Conservation (phyloP, 2,797 vertebrate genomes). For the Halcyon smyrnensis region DNA sequence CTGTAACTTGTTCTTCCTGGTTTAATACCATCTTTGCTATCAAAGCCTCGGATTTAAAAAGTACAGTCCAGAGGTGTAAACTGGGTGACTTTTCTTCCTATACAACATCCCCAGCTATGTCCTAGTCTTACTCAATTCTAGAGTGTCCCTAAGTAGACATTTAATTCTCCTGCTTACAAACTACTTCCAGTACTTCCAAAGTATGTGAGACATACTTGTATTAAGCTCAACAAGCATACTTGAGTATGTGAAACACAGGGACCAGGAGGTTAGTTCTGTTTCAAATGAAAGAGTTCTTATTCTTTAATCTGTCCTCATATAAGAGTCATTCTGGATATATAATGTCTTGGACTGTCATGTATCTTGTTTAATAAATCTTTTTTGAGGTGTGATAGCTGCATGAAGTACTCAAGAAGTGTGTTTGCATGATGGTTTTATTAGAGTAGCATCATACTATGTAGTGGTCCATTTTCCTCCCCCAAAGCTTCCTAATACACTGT, state of each 20-base stretch:
- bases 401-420: not conserved
- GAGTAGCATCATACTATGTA: accelerated
- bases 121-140: not conserved
- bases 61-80: not conserved
- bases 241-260: not conserved
- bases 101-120: not conserved
- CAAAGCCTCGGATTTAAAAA: not conserved
- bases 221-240: not conserved
- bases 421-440: not conserved
- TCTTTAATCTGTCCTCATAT: not conserved
- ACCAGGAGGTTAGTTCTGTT: not conserved
- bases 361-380: not conserved
- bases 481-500: not conserved
- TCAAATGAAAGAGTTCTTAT: not conserved
- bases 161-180: not conserved
- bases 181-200: not conserved
- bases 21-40: not conserved
- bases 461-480: not conserved
- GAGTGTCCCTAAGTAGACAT: not conserved
- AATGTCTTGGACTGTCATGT: not conserved
- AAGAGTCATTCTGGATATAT: not conserved
- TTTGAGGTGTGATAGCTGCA: not conserved
- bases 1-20: not conserved
- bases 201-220: not conserved
- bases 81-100: not conserved